Percentiles rank a stretch among this genome's conserved stretches.
Evolutionary conservation across 2,797 vertebrate genomes (phyloP).

Genomic region (Graptemys geographica): DNA sequence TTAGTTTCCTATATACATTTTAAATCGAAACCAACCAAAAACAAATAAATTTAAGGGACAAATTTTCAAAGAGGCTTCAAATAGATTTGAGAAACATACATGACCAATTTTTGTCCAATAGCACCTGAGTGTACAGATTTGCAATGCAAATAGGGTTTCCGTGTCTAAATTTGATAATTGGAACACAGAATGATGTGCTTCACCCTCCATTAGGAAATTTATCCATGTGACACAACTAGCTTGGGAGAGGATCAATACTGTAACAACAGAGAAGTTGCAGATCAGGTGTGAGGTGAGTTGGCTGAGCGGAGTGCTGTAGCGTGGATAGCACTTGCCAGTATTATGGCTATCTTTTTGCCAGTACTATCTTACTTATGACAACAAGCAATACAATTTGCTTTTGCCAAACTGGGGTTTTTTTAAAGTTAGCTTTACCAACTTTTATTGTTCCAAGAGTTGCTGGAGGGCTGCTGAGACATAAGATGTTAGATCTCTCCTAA

Average conservation of each 20-base stretch:
- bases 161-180: accelerated
- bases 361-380: neutral
- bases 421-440: neutral
- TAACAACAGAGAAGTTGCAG: neutral
- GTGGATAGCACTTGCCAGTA: neutral
- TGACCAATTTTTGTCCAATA: accelerated
- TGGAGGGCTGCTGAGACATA: accelerated
- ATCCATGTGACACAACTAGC: accelerated
- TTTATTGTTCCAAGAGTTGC: neutral
- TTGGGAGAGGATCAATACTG: neutral
- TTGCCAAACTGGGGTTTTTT: neutral
- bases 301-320: neutral
- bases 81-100: neutral
- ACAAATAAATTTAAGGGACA: neutral
- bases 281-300: accelerated
- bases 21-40: neutral
- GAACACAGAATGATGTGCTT: neutral
- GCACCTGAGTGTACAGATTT: neutral
- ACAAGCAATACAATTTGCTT: neutral
- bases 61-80: neutral
- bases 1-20: neutral
- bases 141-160: accelerated
- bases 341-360: neutral
- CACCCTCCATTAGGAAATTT: neutral
- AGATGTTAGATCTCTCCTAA: neutral